These are phyloP conservation scores for Neosilurus mollespiculum DNA, from an alignment of 2,797 vertebrate species.

Conservation along the genomic window DNA sequence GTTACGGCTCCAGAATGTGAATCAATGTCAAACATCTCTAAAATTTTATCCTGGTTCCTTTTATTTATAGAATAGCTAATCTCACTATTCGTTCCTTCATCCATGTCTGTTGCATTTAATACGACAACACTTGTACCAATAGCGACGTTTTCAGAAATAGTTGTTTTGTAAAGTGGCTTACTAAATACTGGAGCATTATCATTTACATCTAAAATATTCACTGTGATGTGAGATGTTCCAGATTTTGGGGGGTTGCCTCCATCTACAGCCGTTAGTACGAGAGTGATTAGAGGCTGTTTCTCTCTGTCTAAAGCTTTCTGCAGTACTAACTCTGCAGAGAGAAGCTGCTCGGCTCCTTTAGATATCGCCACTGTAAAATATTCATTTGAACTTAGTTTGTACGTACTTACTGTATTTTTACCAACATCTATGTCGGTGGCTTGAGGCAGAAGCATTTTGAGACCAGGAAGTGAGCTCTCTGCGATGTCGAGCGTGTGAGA, in stretches of 20 bases:
- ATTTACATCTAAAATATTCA: conserved; percentile 65
- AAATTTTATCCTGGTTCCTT: conserved; percentile 55
- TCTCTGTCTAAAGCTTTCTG: conserved; percentile 69
- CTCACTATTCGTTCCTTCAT: conserved; percentile 63
- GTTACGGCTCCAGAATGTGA: conserved; percentile 36
- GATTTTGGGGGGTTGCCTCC: conserved; percentile 66
- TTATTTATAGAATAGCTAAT: conserved; percentile 62
- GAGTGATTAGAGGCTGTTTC: conserved; percentile 60
- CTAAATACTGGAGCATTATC: conserved; percentile 70
- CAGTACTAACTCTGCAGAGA: conserved; percentile 63
- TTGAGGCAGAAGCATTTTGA: conserved; percentile 58
- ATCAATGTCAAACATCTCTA: conserved; percentile 60
- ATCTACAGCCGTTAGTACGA: conserved; percentile 68
- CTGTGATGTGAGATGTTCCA: conserved; percentile 56
- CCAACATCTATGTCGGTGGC: conserved; percentile 65
- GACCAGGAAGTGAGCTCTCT: conserved; percentile 68
- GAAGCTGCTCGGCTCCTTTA: conserved; percentile 56
- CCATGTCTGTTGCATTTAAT: conserved; percentile 65
- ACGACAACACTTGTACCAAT: conserved; percentile 39
- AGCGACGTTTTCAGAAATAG: conserved; percentile 57
- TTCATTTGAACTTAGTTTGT: conserved; percentile 63
- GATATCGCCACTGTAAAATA: conserved; percentile 63
- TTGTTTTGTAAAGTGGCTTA: conserved; percentile 65
- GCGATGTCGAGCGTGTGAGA: conserved; percentile 65
- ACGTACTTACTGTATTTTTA: conserved; percentile 61